Percentiles rank a stretch among this genome's conserved stretches.
Evolutionary conservation across 2,113 vertebrate genomes (phyloP).

Genomic region (Holacanthus passer): DNA sequence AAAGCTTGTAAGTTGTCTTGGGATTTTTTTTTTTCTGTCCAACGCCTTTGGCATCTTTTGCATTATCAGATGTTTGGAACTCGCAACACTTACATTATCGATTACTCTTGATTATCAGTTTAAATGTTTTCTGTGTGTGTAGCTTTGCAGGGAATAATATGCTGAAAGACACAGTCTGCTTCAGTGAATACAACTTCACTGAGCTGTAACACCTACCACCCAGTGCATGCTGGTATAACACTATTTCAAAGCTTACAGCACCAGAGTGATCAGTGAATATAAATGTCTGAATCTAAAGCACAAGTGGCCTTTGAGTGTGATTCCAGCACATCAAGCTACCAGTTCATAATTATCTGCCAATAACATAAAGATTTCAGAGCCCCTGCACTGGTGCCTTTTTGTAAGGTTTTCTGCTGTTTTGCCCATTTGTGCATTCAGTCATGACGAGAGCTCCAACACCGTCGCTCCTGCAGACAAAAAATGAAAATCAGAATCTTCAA

Average conservation of each 20-base stretch:
- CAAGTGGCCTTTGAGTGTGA: background rate
- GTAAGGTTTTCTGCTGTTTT: background rate
- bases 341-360: background rate
- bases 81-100: background rate
- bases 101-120: background rate
- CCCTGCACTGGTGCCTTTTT: too few species aligned
- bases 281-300: background rate
- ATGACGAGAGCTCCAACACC: background rate
- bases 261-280: background rate
- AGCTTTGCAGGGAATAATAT: background rate
- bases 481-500: conserved; percentile 24
- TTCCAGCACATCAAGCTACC: background rate
- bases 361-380: background rate
- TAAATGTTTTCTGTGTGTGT: background rate
- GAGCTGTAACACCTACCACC: too few species aligned
- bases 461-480: conserved; percentile 18
- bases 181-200: background rate
- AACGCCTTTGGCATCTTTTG: background rate
- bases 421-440: conserved; percentile 6
- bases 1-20: background rate
- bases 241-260: background rate
- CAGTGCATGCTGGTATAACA: background rate
- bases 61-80: too few species aligned
- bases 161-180: background rate
- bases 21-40: background rate